A percentile compares a stretch with the other conserved stretches of the same genome.
Conservation (phyloP, 2,888 invertebrate genomes). For the Cosmia pyralina region DNA sequence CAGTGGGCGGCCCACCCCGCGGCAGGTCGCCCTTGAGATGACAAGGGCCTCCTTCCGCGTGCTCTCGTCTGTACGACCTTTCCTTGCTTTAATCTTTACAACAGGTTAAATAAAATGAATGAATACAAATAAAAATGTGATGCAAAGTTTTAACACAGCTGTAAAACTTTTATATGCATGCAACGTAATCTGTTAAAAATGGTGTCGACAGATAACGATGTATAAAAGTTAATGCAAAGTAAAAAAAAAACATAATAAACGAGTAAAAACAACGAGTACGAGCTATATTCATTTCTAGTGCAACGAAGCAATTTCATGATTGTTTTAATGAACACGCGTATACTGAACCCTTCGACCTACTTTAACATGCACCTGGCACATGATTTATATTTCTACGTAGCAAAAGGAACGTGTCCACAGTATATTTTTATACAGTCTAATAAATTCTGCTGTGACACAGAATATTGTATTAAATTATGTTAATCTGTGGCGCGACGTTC, state of each 20-base stretch:
- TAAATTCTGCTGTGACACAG: conserved; percentile 42
- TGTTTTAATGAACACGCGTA: too few relatives aligned
- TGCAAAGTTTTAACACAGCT: background rate
- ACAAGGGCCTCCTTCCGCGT: too few relatives aligned
- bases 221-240: background rate
- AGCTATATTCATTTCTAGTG: background rate
- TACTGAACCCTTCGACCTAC: conserved; percentile 1
- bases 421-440: conserved; percentile 28
- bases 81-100: too few relatives aligned
- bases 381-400: conserved; percentile 23
- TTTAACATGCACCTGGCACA: conserved; percentile 13
- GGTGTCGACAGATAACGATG: background rate
- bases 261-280: background rate
- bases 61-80: too few relatives aligned
- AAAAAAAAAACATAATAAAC: background rate
- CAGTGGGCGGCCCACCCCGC: too few relatives aligned
- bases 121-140: background rate
- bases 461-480: conserved; percentile 54
- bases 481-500: conserved; percentile 49
- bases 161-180: background rate
- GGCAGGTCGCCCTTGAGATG: too few relatives aligned
- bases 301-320: background rate
- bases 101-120: background rate
- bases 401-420: conserved; percentile 7
- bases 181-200: too few relatives aligned